Evolutionary conservation across 2,797 vertebrate genomes (phyloP).

Genomic region (Alfaro cultratus): DNA sequence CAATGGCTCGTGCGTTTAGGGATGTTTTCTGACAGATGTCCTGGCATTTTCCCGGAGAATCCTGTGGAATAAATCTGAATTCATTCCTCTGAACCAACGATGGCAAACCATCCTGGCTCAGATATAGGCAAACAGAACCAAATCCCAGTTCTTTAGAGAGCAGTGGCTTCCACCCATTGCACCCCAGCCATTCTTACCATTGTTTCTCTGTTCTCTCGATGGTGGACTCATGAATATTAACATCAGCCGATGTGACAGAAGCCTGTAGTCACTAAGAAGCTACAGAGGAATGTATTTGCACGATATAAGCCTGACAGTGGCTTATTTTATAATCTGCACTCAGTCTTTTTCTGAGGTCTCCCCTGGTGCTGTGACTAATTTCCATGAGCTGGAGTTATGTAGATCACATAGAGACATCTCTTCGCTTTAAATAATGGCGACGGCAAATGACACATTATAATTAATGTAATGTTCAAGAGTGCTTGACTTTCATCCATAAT

Average conservation of each 20-base stretch:
- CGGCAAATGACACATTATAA: not conserved
- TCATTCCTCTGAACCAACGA: not conserved
- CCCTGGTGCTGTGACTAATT: not conserved
- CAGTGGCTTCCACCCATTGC: not conserved
- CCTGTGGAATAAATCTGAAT: not conserved
- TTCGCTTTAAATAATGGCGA: not conserved
- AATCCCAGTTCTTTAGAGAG: not conserved
- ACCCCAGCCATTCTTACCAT: slow-evolving; percentile 1
- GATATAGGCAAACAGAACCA: not conserved
- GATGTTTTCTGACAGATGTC: not conserved
- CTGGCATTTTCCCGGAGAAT: not conserved
- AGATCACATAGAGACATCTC: not conserved
- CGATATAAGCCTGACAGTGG: not conserved
- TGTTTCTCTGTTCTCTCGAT: slow-evolving; percentile 3
- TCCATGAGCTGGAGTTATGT: not conserved
- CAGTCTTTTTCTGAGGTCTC: not conserved
- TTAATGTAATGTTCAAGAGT: not conserved
- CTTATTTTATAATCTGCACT: not conserved
- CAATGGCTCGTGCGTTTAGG: not conserved
- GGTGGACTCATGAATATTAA: slow-evolving; percentile 9
- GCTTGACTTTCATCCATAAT: not conserved
- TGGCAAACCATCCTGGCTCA: slow-evolving; percentile 8
- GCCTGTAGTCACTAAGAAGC: not conserved
- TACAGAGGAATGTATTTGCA: not conserved
- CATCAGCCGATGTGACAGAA: not conserved